A percentile compares a stretch with the other conserved stretches of the same genome.
These are phyloP conservation scores for Drosophila austrosaltans DNA, from an alignment of 2,888 invertebrate species.

Conservation along the genomic window DNA sequence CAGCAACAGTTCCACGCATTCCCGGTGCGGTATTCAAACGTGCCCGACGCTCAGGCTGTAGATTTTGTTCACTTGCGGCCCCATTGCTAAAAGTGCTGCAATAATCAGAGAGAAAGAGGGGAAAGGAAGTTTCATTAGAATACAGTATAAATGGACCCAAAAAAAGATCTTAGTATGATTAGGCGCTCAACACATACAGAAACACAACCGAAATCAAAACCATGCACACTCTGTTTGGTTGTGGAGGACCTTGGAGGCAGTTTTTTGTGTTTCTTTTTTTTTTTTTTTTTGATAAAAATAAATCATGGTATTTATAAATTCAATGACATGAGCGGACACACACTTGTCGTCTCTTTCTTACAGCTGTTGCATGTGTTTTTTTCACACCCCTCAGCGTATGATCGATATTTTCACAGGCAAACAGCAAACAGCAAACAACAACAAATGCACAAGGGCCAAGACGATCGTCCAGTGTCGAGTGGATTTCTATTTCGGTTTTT, in stretches of 20 bases:
- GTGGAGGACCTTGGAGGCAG: conserved; percentile 60
- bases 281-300: conserved; percentile 22
- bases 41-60: conserved; percentile 79
- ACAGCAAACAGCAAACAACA: conserved; percentile 57
- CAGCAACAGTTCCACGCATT: conserved; percentile 59
- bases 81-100: conserved; percentile 84
- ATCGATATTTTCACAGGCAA: conserved; percentile 76
- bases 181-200: conserved; percentile 61
- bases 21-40: conserved; percentile 83
- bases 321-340: conserved; percentile 36
- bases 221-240: conserved; percentile 25
- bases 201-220: not conserved
- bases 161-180: conserved; percentile 58
- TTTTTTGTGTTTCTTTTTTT: not conserved
- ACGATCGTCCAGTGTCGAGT: not conserved
- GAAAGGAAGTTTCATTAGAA: conserved; percentile 49
- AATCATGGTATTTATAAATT: conserved; percentile 45
- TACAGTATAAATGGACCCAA: not conserved
- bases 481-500: not conserved
- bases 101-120: conserved; percentile 75
- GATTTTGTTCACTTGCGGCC: conserved; percentile 70
- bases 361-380: conserved; percentile 10
- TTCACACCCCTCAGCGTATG: conserved; percentile 53
- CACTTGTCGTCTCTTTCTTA: conserved; percentile 1
- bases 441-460: conserved; percentile 26